Base-by-base conservation (phyloP, 2,888 invertebrate genomes). In the Prosopocoilus inquinatus region DNA sequence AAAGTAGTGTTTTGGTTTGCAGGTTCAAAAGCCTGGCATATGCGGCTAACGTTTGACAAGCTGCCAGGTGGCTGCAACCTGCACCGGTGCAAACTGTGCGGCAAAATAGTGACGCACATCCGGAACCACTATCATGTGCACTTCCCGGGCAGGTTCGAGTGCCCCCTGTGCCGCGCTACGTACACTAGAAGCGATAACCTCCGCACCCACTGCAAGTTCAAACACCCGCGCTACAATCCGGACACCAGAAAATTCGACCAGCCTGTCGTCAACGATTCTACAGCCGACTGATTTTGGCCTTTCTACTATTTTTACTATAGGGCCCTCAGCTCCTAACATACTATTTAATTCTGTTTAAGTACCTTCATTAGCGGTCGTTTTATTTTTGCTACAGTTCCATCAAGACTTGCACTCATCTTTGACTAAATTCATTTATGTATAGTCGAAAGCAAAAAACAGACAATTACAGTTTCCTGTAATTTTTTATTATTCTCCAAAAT, bases 21-120 rank as follows among this genome's bases (percentile, higher is more conserved):
- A 91, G 92, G 91, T 88, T 91, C 91, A 80, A 91, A 91, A 88
- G 90, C 91, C 86, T 91, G 91, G 90, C 91, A 91, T 85, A 91
- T 91, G 91, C 90, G 91, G 84, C 88, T 91, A 82, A 91, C 91
- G 82, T 92, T 91, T 85, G 92, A 92, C 86, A 90, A 91, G 77
- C 87, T 91, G 83, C 90, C 91, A 81, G 91, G 91, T 81, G 90
- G 90, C 83, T 89, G 90, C 80, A 92, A 92, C 85, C 89, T 91
- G 84, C 91, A 92, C 85, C 90, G 91, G 80, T 92, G 92, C 87
- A 91, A 91, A 86, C 86, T 92, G 82, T 92, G 91, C 84, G 91
- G 92, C 82, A 92, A 92, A 87, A 90, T 92, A 84, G 92, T 92
- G 82, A 91, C 92, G 80, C 91, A 92, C 86, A 91, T 91, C 84